These are phyloP conservation scores for Drosophila hamatofila DNA, from an alignment of 2,888 invertebrate genomes.

Conservation along the genomic window DNA sequence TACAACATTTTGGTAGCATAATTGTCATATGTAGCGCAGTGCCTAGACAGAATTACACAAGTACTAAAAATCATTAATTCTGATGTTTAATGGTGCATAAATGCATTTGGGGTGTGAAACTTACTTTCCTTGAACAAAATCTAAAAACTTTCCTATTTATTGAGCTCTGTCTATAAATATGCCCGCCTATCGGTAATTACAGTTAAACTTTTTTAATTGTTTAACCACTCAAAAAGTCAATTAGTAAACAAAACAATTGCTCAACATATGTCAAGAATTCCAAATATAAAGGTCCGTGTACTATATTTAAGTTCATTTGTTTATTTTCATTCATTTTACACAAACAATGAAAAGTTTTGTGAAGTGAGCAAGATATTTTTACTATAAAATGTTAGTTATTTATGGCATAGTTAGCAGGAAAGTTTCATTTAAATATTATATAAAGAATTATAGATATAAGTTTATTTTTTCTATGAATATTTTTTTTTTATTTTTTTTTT, in stretches of 20 bases:
- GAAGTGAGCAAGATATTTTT: neutral
- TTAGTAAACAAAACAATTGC: neutral
- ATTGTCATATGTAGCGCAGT: conserved; percentile 62
- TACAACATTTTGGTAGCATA: conserved; percentile 55
- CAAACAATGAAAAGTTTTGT: neutral
- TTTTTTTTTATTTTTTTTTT: too few relatives aligned
- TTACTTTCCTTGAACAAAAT: conserved; percentile 8
- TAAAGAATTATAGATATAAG: too few relatives aligned
- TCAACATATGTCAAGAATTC: neutral
- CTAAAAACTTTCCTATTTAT: neutral
- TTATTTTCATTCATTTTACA: conserved; percentile 1
- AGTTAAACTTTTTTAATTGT: neutral
- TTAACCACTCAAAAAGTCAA: neutral
- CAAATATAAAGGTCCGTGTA: neutral
- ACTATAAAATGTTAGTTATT: too few relatives aligned
- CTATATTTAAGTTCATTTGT: neutral
- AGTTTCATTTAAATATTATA: too few relatives aligned
- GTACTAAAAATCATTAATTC: conserved; percentile 50
- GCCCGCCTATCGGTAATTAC: neutral
- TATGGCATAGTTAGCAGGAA: too few relatives aligned
- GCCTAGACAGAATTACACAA: conserved; percentile 17
- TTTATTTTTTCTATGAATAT: too few relatives aligned
- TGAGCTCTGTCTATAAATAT: neutral
- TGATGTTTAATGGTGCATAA: conserved; percentile 69
- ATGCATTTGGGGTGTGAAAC: conserved; percentile 31